Conservation (phyloP, 2,888 invertebrate species). For the Amiota communis region DNA sequence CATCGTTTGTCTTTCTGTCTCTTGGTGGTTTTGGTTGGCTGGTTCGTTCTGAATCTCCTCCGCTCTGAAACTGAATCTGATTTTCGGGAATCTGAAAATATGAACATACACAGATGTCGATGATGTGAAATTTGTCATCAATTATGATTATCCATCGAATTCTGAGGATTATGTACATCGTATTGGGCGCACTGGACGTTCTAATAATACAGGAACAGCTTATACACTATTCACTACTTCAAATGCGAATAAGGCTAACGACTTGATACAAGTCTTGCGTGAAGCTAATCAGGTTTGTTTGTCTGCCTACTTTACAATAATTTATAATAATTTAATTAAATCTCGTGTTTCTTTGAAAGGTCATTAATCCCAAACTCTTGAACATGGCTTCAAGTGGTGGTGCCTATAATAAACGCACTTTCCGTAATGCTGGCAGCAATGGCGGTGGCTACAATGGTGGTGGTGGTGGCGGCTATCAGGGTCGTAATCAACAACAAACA, state of each 20-base stretch:
- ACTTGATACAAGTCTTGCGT: constrained; percentile 91
- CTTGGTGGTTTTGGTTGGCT: constrained; percentile 36
- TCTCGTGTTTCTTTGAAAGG: too few species aligned
- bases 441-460: constrained; percentile 43
- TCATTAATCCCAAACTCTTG: constrained; percentile 89
- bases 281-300: constrained; percentile 90
- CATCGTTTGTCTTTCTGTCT: constrained; percentile 17
- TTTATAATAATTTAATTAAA: too few species aligned
- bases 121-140: constrained; percentile 99
- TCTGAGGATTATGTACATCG: constrained; percentile 96
- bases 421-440: constrained; percentile 56
- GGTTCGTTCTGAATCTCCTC: not conserved
- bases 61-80: too few species aligned
- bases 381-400: constrained; percentile 78
- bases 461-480: constrained; percentile 54
- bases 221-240: constrained; percentile 96
- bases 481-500: constrained; percentile 55
- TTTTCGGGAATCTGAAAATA: too few species aligned
- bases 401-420: constrained; percentile 59
- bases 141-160: constrained; percentile 97
- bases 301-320: too few species aligned
- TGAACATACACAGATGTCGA: constrained; percentile 88
- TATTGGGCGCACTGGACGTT: constrained; percentile 96
- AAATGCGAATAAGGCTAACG: constrained; percentile 92
- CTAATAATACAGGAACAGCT: constrained; percentile 93